Percentiles rank a stretch among this genome's conserved stretches.
Conservation (phyloP, 2,888 invertebrate genomes). For the Ectemnius lituratus region DNA sequence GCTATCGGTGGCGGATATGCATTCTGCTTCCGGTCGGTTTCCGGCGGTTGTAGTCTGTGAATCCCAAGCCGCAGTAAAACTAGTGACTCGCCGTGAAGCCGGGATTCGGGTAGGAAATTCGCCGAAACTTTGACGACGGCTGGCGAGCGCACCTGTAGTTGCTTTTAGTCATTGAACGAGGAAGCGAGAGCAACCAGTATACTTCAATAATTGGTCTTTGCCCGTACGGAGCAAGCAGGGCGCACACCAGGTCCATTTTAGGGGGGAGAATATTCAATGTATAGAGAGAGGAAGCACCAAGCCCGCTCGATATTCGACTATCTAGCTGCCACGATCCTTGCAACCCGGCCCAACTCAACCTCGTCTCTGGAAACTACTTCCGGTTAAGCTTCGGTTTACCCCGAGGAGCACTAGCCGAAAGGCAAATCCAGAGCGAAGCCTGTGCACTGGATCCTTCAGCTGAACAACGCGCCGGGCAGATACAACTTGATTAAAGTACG, state of each 20-base stretch:
- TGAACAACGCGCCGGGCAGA: no score
- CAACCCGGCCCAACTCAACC: no score
- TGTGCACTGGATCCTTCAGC: no score
- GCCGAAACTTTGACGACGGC: slow-evolving; percentile 42
- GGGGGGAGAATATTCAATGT: slow-evolving; percentile 11
- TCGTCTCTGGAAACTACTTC: no score
- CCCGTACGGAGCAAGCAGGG: slow-evolving; percentile 32
- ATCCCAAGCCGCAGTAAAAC: no score
- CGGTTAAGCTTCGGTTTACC: no score
- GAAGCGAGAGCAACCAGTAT: slow-evolving; percentile 35
- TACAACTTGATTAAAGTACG: no score
- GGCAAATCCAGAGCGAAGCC: no score
- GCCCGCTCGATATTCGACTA: slow-evolving; percentile 1
- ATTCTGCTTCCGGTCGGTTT: slow-evolving; percentile 56
- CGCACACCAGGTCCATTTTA: slow-evolving; percentile 17
- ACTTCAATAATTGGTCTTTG: slow-evolving; percentile 53
- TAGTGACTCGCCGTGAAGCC: no score
- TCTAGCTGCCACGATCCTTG: neutral
- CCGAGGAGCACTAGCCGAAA: no score
- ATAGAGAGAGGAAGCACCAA: neutral
- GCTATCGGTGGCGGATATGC: slow-evolving; percentile 64
- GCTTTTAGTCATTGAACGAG: slow-evolving; percentile 51
- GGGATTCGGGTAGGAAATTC: neutral
- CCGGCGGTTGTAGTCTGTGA: no score
- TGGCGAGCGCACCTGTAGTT: slow-evolving; percentile 44